Percentiles rank a stretch among this genome's conserved stretches.
Evolutionary conservation across 2,888 invertebrate genomes (phyloP).

Genomic region (Leucophora obtusa): DNA sequence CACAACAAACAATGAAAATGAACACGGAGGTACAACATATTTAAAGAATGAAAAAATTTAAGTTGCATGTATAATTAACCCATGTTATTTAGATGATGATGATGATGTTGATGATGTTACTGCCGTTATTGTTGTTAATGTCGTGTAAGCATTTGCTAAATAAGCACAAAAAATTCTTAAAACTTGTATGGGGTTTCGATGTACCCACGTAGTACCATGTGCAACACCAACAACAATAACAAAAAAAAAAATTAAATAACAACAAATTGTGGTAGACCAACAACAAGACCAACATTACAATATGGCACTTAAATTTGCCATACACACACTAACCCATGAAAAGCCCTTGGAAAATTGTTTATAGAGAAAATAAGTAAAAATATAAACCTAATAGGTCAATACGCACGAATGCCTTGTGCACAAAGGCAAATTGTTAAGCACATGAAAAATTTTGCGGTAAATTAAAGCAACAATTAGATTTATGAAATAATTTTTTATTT

Average conservation of each 20-base stretch:
- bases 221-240: neutral
- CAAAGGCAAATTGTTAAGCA: slow-evolving; percentile 1
- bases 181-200: slow-evolving; percentile 38
- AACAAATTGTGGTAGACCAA: slow-evolving; percentile 56
- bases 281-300: slow-evolving; percentile 41
- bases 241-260: slow-evolving; percentile 36
- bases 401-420: slow-evolving; percentile 36
- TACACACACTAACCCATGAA: neutral
- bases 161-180: slow-evolving; percentile 63
- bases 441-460: slow-evolving; percentile 26
- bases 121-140: slow-evolving; percentile 55
- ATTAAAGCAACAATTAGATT: slow-evolving; percentile 39
- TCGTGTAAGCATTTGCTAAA: slow-evolving; percentile 64
- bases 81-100: slow-evolving; percentile 46
- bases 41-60: slow-evolving; percentile 18
- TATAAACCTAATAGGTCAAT: slow-evolving; percentile 42
- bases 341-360: slow-evolving; percentile 19
- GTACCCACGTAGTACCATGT: too few relatives aligned
- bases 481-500: slow-evolving; percentile 19
- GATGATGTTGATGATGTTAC: slow-evolving; percentile 9
- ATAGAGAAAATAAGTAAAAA: neutral
- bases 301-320: slow-evolving; percentile 28
- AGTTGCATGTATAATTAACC: slow-evolving; percentile 61
- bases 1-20: slow-evolving; percentile 48
- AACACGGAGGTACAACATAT: slow-evolving; percentile 17